Base-by-base conservation (phyloP, 2,113 vertebrate species). In the Cavia aperea region DNA sequence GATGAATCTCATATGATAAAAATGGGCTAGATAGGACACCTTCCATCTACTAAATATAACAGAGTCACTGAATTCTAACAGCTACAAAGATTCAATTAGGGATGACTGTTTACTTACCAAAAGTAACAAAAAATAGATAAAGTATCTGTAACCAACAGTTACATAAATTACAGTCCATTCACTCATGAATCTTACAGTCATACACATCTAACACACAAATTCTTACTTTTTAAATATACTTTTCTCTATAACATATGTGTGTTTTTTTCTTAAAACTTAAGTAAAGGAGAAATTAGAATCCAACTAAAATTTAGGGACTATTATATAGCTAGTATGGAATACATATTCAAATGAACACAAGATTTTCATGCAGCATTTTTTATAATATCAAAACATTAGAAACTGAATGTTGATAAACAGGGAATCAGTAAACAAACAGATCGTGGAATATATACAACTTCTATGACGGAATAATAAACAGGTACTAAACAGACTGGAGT, bases 231-330 rank as follows among this genome's bases (percentile, higher is more conserved):
- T 68, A 21, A 54, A 23, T 90, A 72, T 89, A 23, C 18, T 93
- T 94, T 94, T 94, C 82, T 78, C 23, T 60, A 82, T 2, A 73
- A 49, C 56, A 89, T 92, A 82, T 10, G 51, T 2, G 86, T 93
- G 73, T 19, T 89, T 89, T 54, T 89, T 56, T 65, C 49, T 58
- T 36, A 72, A 75, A 94, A 84, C 6, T 77, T 68, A 88, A 63
- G n/a, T 7, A 83, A 23, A 14, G 65, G 18, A 94, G 19, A 82
- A 93, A 82, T 82, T 51, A 56, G 43, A 94, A 88, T 54, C 49
- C 29, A 94, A 79, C 11, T n/a, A 93, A 89, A 95, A 86, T 90
- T 88, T 63, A 90, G 66, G 8, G 85, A 90, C 33, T 46, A 62
- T 68, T 84, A 81, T 92, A 92, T 0, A 91, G 51, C 31, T 2